Base-by-base conservation (phyloP, 1,140 invertebrate species). In the Aphaenogaster rudis region DNA sequence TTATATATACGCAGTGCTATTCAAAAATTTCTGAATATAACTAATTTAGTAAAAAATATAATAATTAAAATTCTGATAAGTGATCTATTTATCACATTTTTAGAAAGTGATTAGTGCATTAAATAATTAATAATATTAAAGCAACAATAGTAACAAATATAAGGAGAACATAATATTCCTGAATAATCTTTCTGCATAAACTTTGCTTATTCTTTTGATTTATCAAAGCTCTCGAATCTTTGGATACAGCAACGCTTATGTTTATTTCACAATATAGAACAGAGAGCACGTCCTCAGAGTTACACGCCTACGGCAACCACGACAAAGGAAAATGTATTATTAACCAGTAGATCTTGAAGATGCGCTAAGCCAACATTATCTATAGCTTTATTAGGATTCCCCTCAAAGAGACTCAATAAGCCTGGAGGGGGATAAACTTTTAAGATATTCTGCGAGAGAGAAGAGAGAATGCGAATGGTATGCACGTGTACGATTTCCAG, bases 291-390 rank as follows among this genome's bases (percentile, higher is more conserved):
- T 36, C 42, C 8, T 80, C n/a, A 1, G 11, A 67, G 15, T 69
- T 4, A 3, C 17, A 52, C 48, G 33, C 33, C 21, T 33, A 28
- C 39, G 7, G 13, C 36, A 54, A 15, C 11, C 1, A 36, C 28
- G 17, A 72, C 39, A 59, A 45, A 45, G 39, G 9, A 48, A 8
- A 61, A 59, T 82, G n/a, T 74, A 61, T 82, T 74, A 59, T 74
- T 82, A 57, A 72, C 6, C 28, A 6, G 15, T n/a, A 74, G 39
- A 74, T 74, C 9, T 28, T 1, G 42, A 21, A 74, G 11, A 74
- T 42, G 28, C 52, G 13, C 28, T 61, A 66, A 82, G 52, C 21
- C 66, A 82, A 72, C 52, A 48, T 82, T 42, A 82, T 74, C 42
- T 42, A 42, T 17, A 36, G 17, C 13, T 76, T 76, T 84, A 76